Evolutionary conservation across 2,797 vertebrate genomes (phyloP), one percentile per base, ranked within the genome.

Genomic region (Oceanodroma leucorhoa): DNA sequence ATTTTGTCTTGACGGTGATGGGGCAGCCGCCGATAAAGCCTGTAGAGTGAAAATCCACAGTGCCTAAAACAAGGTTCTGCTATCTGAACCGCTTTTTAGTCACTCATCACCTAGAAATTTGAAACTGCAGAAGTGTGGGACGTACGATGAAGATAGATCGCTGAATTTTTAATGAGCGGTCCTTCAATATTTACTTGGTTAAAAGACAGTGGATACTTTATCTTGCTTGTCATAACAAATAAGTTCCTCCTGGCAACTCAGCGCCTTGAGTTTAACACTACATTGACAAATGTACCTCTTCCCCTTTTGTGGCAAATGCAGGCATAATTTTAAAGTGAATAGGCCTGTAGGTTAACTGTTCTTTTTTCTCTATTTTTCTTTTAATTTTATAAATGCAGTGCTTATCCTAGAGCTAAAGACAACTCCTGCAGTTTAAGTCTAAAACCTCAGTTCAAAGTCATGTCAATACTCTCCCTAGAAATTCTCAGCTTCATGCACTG

Each of bases 141-240:
- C 1, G 2, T 55, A 5, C 1, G 5, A 93, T 82, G 76, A 88
- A 91, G 91, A 97, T 9, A 91, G 70, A 95, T 87, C 0, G 5
- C 53, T 54, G 73, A 38, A 66, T 84, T 92, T 84, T 84, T 94
- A 94, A 92, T 58, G 64, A 95, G 73, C 48, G 92, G 55, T n/a
- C 85, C 94, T 93, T 90, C 86, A 90, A 55, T 77, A 87, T 94
- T 96, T 94, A 73, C 53, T 83, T 83, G 46, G 58, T 91, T 64
- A 88, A 94, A 94, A 87, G 88, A 36, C 70, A 87, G 45, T 61
- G 81, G 72, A 26, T 94, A 70, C 53, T 96, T 94, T 61, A 89
- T 94, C 85, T 93, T 89, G 34, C 45, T 53, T 95, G 91, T 94
- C 94, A 94, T 90, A 96, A 95, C 70, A 94, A 94, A 94, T 94